Evolutionary conservation across 2,797 vertebrate genomes (phyloP).

Genomic region (Paguma larvata): DNA sequence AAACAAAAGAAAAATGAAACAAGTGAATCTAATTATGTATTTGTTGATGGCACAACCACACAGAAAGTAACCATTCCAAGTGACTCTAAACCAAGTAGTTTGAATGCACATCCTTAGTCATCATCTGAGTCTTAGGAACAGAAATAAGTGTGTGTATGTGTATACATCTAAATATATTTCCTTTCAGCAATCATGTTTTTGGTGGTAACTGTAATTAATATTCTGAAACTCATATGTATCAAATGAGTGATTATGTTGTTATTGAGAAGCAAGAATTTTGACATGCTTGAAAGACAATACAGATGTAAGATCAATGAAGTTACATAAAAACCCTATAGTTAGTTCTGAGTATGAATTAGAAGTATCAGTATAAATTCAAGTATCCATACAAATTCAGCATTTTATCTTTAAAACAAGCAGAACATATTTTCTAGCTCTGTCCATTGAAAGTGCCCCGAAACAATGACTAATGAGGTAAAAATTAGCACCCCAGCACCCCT

Average conservation of each 20-base stretch:
- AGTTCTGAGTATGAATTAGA: neutral
- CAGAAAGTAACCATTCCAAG: neutral
- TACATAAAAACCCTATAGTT: neutral
- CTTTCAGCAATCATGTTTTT: neutral
- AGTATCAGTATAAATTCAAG: neutral
- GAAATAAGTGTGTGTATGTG: neutral
- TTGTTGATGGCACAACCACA: neutral
- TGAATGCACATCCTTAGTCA: neutral
- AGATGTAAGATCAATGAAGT: neutral
- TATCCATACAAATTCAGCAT: neutral
- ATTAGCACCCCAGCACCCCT: neutral
- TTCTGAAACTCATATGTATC: neutral
- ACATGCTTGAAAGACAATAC: neutral
- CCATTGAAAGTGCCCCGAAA: neutral
- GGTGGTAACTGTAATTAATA: neutral
- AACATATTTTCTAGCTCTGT: neutral
- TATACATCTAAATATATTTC: neutral
- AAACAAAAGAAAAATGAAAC: neutral
- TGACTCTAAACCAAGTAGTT: constrained; percentile 46
- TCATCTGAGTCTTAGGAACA: neutral
- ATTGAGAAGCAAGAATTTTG: neutral
- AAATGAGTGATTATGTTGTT: neutral
- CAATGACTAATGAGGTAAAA: neutral
- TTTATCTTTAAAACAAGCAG: constrained; percentile 55
- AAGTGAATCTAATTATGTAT: neutral